Base-by-base conservation (phyloP, 2,888 invertebrate species). In the Oegoconia quadripuncta region DNA sequence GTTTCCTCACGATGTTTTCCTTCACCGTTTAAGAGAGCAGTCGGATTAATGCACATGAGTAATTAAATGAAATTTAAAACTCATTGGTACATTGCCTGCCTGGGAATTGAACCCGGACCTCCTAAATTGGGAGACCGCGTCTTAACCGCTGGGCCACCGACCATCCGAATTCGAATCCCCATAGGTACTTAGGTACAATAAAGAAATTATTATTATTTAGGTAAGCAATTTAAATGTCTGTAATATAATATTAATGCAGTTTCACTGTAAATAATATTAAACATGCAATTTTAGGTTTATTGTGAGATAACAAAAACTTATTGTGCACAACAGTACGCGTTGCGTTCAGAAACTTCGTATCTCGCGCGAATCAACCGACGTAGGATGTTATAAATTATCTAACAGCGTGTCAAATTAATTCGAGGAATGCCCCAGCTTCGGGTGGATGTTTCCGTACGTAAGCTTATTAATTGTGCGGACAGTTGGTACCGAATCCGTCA, bases 311-410 rank as follows among this genome's bases (percentile, higher is more conserved):
- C 14, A 13, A 9, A 5, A 9, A n/a, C 9, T 15, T 16, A 3
- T 20, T 13, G 23, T 23, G 26, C 32, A 22, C 39, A 38, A 20
- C 40, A 28, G 36, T 42, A 38, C 25, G 31, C 23, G 23, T 18
- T 25, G 30, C 45, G 31, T 46, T 42, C 41, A 12, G 42, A 38
- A 39, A 32, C 37, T 46, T 37, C 48, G 46, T 46, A 54, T 50
- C 48, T 39, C 57, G 41, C 55, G 48, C 63, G 65, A 64, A 73
- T 74, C 71, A 68, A 50, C 55, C 59, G 57, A 47, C 58, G 77
- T 79, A 80, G 87, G 86, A 87, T 80, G 88, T 86, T 74, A 86
- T 88, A 87, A 88, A 88, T 88, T 86, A 88, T 76, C 78, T 70
- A 76, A 77, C 78, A 74, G 76, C 82, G 73, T 78, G 81, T 86